These are phyloP conservation scores for Bos javanicus DNA, from an alignment of 2,113 vertebrate genomes.

Conservation along the genomic window DNA sequence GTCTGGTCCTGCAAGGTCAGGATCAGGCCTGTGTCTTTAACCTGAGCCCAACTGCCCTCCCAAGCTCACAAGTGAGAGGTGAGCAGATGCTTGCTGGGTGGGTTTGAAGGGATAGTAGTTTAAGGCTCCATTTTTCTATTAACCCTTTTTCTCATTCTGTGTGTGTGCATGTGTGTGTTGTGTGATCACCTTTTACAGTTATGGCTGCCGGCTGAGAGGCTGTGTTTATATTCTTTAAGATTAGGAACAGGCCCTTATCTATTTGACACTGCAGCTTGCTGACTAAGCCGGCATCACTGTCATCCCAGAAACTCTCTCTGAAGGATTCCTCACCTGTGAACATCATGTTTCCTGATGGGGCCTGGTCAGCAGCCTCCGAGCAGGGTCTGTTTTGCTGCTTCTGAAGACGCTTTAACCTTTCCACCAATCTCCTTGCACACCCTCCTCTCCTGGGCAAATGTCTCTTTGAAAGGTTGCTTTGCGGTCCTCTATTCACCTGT, in stretches of 20 bases:
- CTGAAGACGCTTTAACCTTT: not conserved
- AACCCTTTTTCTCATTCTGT: not conserved
- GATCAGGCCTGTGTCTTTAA: not conserved
- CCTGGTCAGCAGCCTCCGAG: not conserved
- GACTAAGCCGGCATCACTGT: not conserved
- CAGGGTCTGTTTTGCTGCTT: not conserved
- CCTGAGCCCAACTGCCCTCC: fast-evolving
- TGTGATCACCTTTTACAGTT: not conserved
- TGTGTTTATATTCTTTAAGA: not conserved
- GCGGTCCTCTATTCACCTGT: not conserved
- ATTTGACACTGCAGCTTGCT: not conserved
- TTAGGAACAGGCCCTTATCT: not conserved
- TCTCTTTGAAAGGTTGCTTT: not conserved
- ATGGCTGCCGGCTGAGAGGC: not conserved
- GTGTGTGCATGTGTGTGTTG: not conserved
- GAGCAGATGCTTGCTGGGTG: not conserved
- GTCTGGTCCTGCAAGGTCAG: not conserved
- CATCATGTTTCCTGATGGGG: fast-evolving
- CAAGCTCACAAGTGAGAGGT: not conserved
- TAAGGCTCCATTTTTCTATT: not conserved
- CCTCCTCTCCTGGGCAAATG: not conserved
- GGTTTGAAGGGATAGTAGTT: not conserved
- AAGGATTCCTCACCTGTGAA: not conserved
- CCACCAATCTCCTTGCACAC: not conserved
- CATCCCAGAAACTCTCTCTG: not conserved